phyloP scores from a whole-genome alignment of 1,140 invertebrate genomes.

The Zophobas atratus region DNA sequence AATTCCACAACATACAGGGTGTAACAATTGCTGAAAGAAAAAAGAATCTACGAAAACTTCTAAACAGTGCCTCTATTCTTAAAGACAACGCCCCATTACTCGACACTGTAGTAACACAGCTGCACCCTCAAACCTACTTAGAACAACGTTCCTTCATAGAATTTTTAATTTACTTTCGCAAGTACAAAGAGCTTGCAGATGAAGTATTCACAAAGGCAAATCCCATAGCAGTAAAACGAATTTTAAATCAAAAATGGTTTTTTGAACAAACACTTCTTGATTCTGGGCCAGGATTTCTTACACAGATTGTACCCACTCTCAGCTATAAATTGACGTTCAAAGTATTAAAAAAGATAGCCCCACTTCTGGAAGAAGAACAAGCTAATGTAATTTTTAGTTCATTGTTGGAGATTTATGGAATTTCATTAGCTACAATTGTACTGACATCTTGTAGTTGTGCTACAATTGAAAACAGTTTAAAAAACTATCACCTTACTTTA shows the following conservation, averaged over 20 bases:
- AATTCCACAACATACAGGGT: background rate
- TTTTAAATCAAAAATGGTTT: background rate
- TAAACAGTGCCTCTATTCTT: background rate
- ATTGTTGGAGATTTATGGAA: background rate
- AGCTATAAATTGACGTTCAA: background rate
- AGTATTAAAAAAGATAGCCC: background rate
- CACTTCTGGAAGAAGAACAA: background rate
- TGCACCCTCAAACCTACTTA: background rate
- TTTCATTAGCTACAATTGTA: background rate
- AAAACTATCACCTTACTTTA: background rate
- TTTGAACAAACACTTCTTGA: background rate
- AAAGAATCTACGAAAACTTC: background rate
- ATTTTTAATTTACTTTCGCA: background rate
- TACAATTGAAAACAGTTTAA: background rate
- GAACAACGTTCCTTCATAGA: background rate
- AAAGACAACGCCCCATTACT: background rate
- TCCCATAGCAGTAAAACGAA: background rate
- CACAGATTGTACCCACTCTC: background rate
- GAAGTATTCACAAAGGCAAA: background rate
- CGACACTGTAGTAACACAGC: background rate
- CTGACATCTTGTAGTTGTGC: background rate
- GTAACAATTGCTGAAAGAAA: background rate
- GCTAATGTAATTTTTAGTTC: background rate
- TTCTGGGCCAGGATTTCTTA: background rate
- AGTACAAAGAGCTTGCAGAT: background rate